A percentile compares a stretch with the other conserved stretches of the same genome.
phyloP scores from a whole-genome alignment of 2,113 vertebrate genomes.

The Notiomystis cincta region DNA sequence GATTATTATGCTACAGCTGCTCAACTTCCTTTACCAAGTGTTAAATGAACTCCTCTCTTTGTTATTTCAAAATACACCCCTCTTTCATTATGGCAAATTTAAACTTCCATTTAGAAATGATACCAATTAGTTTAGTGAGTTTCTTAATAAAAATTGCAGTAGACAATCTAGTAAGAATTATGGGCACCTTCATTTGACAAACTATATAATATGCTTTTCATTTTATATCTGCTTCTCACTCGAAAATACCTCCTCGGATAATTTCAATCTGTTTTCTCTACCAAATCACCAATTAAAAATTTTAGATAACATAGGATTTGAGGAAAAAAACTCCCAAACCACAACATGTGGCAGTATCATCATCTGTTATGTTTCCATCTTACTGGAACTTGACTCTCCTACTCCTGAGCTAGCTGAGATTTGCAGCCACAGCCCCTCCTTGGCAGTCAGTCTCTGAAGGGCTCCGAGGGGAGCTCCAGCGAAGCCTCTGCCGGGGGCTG shows the following conservation, averaged over 20 bases:
- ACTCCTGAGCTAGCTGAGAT: neutral
- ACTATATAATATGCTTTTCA: neutral
- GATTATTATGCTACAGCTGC: neutral
- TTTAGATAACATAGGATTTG: neutral
- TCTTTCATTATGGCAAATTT: neutral
- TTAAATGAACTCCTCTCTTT: neutral
- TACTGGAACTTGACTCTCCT: neutral
- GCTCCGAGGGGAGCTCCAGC: neutral
- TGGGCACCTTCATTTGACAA: neutral
- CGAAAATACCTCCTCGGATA: neutral
- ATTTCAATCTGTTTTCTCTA: neutral
- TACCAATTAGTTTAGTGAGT: neutral
- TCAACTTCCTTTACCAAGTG: neutral
- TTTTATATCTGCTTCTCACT: neutral
- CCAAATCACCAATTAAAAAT: neutral
- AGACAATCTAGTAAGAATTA: neutral
- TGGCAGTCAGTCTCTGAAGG: neutral
- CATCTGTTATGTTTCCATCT: neutral
- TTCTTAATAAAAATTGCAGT: neutral
- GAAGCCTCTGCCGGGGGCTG: neutral
- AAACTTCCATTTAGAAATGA: neutral
- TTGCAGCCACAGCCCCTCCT: neutral
- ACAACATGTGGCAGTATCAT: neutral
- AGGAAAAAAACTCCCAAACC: neutral
- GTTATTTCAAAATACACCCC: neutral